These are phyloP conservation scores for Corythornis madagascariensis DNA, from an alignment of 2,113 vertebrate species.

Conservation along the genomic window DNA sequence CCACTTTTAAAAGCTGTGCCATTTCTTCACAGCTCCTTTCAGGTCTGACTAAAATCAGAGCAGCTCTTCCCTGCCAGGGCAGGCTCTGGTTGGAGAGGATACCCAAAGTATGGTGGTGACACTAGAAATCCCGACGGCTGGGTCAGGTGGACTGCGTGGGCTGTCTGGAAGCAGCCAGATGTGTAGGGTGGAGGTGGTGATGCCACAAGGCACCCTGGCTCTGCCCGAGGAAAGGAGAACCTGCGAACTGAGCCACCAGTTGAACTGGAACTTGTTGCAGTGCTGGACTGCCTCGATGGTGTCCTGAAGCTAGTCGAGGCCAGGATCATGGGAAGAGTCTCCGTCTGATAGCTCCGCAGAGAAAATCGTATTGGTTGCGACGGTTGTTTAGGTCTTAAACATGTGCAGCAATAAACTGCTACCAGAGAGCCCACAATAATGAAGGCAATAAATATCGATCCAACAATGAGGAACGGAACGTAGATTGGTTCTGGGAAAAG, in stretches of 20 bases:
- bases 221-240: conserved; percentile 86
- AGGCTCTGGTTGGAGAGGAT: conserved; percentile 86
- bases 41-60: conserved; percentile 88
- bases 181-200: conserved; percentile 87
- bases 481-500: conserved; percentile 87
- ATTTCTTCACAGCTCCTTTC: conserved; percentile 42
- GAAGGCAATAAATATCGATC: conserved; percentile 96
- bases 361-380: conserved; percentile 92
- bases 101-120: conserved; percentile 88
- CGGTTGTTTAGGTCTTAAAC: conserved; percentile 92
- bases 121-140: conserved; percentile 84
- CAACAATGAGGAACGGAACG: conserved; percentile 95
- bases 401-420: conserved; percentile 96
- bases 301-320: conserved; percentile 84
- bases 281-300: conserved; percentile 92
- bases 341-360: conserved; percentile 90
- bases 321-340: conserved; percentile 97
- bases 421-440: conserved; percentile 92
- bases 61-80: conserved; percentile 83
- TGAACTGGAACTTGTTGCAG: conserved; percentile 91
- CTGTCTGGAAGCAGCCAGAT: conserved; percentile 71
- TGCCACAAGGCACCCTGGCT: conserved; percentile 77
- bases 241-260: conserved; percentile 84
- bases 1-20: fast-evolving
- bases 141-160: conserved; percentile 74